Evolutionary conservation across 2,113 vertebrate genomes (phyloP).

Genomic region (Pelmatolapia mariae): DNA sequence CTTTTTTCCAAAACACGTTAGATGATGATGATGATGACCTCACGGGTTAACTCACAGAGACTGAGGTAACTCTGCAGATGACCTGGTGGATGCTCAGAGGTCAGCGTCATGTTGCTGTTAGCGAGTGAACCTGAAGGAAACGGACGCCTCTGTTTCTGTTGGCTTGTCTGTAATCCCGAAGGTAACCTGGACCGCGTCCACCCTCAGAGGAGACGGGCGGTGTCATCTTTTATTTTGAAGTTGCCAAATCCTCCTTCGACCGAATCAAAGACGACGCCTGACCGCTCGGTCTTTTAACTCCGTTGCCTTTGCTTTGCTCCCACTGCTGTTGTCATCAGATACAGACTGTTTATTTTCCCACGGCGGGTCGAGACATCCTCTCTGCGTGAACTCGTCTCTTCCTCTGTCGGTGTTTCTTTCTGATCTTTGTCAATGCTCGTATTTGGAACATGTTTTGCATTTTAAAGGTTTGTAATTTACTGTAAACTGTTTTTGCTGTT

Average conservation of each 20-base stretch:
- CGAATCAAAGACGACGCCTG: background rate
- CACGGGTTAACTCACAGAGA: background rate
- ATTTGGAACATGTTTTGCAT: slow-evolving; percentile 84
- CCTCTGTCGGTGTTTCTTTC: slow-evolving; percentile 46
- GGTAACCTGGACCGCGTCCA: background rate
- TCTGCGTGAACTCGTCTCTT: slow-evolving; percentile 41
- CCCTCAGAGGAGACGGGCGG: background rate
- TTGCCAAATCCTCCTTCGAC: background rate
- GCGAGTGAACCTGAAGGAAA: background rate
- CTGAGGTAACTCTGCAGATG: background rate
- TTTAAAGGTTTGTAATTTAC: slow-evolving; percentile 92
- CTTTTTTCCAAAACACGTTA: background rate
- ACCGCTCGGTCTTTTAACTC: background rate
- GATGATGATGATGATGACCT: background rate
- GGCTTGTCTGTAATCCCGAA: background rate
- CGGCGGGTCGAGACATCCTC: slow-evolving; percentile 68
- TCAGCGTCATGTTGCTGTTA: background rate
- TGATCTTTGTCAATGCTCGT: slow-evolving; percentile 80
- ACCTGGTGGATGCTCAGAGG: background rate
- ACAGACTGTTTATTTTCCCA: slow-evolving; percentile 64
- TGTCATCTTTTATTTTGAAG: background rate
- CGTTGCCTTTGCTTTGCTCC: slow-evolving; percentile 40
- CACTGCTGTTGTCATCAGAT: slow-evolving; percentile 50
- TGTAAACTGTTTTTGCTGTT: slow-evolving; percentile 91
- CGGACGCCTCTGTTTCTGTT: background rate